phyloP scores from a whole-genome alignment of 2,888 invertebrate species.

The Atherix ibis region DNA sequence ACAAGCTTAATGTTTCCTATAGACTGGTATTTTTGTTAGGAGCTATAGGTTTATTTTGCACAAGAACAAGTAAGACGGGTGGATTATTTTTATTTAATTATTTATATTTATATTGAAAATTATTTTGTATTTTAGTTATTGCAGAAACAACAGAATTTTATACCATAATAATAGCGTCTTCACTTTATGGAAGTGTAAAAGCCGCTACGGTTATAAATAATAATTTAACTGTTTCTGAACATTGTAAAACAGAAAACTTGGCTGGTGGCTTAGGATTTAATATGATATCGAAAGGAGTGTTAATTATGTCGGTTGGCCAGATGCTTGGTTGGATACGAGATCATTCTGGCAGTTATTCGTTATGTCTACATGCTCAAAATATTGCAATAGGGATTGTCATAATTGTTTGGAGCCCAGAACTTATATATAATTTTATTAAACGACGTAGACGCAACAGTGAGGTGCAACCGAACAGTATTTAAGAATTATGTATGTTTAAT shows the following conservation, averaged over 20 bases:
- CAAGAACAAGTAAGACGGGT: slow-evolving; percentile 10
- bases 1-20: slow-evolving; percentile 42
- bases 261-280: slow-evolving; percentile 55
- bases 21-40: slow-evolving; percentile 47
- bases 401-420: slow-evolving; percentile 43
- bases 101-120: not conserved
- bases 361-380: slow-evolving; percentile 48
- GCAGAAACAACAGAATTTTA: slow-evolving; percentile 41
- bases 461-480: slow-evolving; percentile 2
- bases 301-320: slow-evolving; percentile 49
- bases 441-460: not conserved
- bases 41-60: slow-evolving; percentile 39
- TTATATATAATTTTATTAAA: slow-evolving; percentile 33
- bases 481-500: not conserved
- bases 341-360: slow-evolving; percentile 42
- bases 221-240: slow-evolving; percentile 50
- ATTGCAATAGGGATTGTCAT: slow-evolving; percentile 38
- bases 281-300: slow-evolving; percentile 54
- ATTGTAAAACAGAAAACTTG: slow-evolving; percentile 41
- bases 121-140: slow-evolving; percentile 32
- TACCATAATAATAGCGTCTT: slow-evolving; percentile 38
- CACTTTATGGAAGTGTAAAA: slow-evolving; percentile 51
- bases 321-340: slow-evolving; percentile 49
- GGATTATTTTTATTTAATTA: slow-evolving; percentile 10
- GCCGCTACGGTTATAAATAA: slow-evolving; percentile 59